These are phyloP conservation scores for Tachypleus tridentatus DNA, from an alignment of 1,140 invertebrate genomes.

Conservation along the genomic window DNA sequence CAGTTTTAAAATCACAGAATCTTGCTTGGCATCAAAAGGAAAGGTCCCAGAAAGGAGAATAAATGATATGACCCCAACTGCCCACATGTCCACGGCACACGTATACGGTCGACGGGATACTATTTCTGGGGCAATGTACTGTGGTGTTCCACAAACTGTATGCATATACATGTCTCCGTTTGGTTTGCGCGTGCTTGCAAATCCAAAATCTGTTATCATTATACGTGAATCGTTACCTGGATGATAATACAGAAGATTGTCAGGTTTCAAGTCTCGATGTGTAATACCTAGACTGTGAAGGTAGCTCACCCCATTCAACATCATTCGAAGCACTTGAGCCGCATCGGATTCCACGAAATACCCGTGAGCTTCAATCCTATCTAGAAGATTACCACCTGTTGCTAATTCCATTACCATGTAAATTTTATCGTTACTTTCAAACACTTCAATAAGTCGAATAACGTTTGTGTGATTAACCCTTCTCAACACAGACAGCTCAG, in stretches of 20 bases:
- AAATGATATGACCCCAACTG: constrained; percentile 78
- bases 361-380: constrained; percentile 31
- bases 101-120: constrained; percentile 72
- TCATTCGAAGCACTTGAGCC: constrained; percentile 30
- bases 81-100: constrained; percentile 82
- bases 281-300: constrained; percentile 79
- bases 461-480: constrained; percentile 37
- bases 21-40: constrained; percentile 54
- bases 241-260: constrained; percentile 70
- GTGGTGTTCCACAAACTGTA: constrained; percentile 54
- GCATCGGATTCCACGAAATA: constrained; percentile 32
- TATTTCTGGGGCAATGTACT: constrained; percentile 80
- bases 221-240: constrained; percentile 61
- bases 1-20: constrained; percentile 33
- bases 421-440: constrained; percentile 26
- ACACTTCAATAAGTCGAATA: constrained; percentile 33
- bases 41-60: constrained; percentile 47
- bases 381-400: constrained; percentile 35
- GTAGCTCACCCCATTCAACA: constrained; percentile 66
- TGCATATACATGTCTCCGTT: constrained; percentile 53
- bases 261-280: constrained; percentile 85
- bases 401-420: constrained; percentile 38
- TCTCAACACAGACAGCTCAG: constrained; percentile 40
- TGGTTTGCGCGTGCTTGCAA: constrained; percentile 47
- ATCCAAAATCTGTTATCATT: constrained; percentile 79